Conservation (phyloP, 1,140 invertebrate species). For the Drosophila bocki region DNA sequence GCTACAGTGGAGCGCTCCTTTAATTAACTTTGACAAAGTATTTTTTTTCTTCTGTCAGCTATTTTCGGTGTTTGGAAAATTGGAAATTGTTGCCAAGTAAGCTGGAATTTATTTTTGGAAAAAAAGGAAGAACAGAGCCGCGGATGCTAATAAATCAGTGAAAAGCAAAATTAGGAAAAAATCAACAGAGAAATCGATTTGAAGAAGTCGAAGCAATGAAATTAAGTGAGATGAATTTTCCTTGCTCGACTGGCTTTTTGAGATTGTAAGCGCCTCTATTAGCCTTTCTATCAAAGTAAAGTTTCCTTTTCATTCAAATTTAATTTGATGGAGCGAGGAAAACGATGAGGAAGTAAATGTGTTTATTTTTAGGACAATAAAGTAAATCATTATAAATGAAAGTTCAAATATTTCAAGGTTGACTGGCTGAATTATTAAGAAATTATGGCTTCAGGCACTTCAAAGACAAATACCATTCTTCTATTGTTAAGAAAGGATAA, state of each 20-base stretch:
- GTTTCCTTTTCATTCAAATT: not conserved
- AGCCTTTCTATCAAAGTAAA: not conserved
- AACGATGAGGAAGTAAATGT: not conserved
- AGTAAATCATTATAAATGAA: not conserved
- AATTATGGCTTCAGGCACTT: not conserved
- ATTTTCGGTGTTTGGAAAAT: conserved; percentile 24
- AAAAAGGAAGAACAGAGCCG: not conserved
- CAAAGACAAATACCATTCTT: no score
- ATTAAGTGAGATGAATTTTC: conserved; percentile 9
- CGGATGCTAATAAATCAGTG: conserved; percentile 34
- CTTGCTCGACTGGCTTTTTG: not conserved
- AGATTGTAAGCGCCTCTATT: not conserved
- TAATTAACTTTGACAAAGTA: conserved; percentile 66
- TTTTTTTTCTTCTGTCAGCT: conserved; percentile 24
- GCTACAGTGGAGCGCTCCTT: conserved; percentile 46
- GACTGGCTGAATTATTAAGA: not conserved
- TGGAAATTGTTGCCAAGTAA: conserved; percentile 32
- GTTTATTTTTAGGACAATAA: not conserved
- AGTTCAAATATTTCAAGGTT: not conserved
- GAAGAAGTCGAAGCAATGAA: conserved; percentile 2
- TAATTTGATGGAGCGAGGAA: conserved; percentile 1
- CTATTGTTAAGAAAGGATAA: not conserved
- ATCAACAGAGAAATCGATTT: conserved; percentile 31
- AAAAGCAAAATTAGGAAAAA: not conserved
- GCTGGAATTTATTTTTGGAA: conserved; percentile 20